Evolutionary conservation across 2,888 invertebrate species (phyloP), one percentile per base, ranked within the genome.

Genomic region (Eristalinus aeneus): DNA sequence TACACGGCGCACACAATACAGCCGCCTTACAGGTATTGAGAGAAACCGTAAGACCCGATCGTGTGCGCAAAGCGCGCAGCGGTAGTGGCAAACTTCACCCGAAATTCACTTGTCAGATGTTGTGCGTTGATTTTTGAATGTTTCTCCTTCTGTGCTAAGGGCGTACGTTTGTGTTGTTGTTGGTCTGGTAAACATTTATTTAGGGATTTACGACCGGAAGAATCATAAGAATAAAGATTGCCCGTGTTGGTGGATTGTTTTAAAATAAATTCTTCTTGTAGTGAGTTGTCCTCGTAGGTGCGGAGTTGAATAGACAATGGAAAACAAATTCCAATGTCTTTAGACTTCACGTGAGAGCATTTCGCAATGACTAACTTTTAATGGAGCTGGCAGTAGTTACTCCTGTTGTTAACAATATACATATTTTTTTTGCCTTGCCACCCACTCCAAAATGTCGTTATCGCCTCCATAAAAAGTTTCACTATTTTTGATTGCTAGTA

Each of bases 41-140:
- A 68, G 73, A 71, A 82, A 86, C 86, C 77, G 86, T 86, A 86
- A 78, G 71, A 71, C 77, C 46, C 46, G 46, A 46, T 46, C 46
- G 64, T 58, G 65, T 73, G 53, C 60, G 46, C 54, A 63, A 32
- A 36, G 86, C 69, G 58, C 80, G 22, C 32, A 10, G 74, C 67
- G 60, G 46, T 46, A 76, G 76, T 72, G 76, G 73, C 79, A 67
- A 79, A 80, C 61, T 72, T 72, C 54, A 56, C 11, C n/a, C 46
- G 60, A 60, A 69, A 78, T 81, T 77, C 81, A 86, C 86, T 86
- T 86, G 77, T 82, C 78, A 61, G 77, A 74, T 74, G 22, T 86
- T 73, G 81, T 74, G 10, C 10, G 46, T 5, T 63, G 9, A 60
- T 58, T 9, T 32, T 3, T 16, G 27, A 23, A 16, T 3, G 20